A percentile compares a stretch with the other conserved stretches of the same genome.
Evolutionary conservation across 2,113 vertebrate species (phyloP).

Genomic region (Albula glossodonta): DNA sequence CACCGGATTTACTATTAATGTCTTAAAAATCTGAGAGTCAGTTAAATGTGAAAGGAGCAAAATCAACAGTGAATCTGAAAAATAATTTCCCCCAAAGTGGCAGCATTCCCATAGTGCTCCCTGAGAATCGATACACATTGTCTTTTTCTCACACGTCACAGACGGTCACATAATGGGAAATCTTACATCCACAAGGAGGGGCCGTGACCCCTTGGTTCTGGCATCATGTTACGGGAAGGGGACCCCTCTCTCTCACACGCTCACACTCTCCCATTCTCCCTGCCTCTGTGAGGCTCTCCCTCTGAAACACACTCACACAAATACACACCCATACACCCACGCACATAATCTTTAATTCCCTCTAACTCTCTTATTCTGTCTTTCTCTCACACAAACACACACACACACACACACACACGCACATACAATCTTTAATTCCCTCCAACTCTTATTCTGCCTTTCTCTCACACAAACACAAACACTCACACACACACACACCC

Average conservation of each 20-base stretch:
- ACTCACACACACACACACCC: slow-evolving; percentile 17
- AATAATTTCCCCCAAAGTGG: slow-evolving; percentile 18
- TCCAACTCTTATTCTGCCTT: slow-evolving; percentile 33
- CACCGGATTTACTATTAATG: not conserved
- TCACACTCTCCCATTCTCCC: slow-evolving; percentile 27
- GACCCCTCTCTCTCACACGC: slow-evolving; percentile 39
- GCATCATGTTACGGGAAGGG: slow-evolving; percentile 65
- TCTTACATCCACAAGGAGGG: slow-evolving; percentile 57
- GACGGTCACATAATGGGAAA: slow-evolving; percentile 47
- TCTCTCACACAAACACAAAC: slow-evolving; percentile 40
- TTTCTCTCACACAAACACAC: too few species aligned
- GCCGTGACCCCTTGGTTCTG: slow-evolving; percentile 52
- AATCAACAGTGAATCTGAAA: not conserved
- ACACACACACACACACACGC: not conserved
- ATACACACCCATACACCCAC: not conserved
- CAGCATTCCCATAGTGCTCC: slow-evolving; percentile 65
- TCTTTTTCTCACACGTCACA: slow-evolving; percentile 64
- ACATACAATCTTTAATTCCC: slow-evolving; percentile 32
- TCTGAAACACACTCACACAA: not conserved
- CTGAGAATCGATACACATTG: slow-evolving; percentile 66
- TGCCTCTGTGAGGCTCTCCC: not conserved
- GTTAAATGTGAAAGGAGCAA: not conserved
- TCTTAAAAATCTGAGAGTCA: not conserved
- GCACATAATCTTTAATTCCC: too few species aligned
- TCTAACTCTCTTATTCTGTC: not conserved